Conservation (phyloP, 2,113 vertebrate species). For the Tylochromis polylepis region DNA sequence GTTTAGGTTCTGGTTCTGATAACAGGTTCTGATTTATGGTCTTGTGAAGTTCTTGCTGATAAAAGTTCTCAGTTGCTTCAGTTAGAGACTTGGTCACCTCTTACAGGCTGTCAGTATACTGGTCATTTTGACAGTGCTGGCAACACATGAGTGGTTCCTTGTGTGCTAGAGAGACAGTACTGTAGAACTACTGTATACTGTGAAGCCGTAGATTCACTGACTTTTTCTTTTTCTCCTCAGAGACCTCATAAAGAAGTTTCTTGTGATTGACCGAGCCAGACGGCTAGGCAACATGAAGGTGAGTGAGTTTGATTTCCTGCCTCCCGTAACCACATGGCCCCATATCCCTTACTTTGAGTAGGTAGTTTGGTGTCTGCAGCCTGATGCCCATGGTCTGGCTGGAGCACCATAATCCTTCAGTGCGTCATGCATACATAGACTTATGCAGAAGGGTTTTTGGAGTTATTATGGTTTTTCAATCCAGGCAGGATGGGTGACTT, state of each 20-base stretch:
- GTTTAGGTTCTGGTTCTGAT: too few species aligned
- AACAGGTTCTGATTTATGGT: neutral
- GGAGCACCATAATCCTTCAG: neutral
- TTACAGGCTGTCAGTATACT: neutral
- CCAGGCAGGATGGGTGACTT: neutral
- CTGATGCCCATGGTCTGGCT: neutral
- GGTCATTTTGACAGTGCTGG: neutral
- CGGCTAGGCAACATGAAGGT: constrained; percentile 97
- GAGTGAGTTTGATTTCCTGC: constrained; percentile 37
- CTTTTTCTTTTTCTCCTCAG: constrained; percentile 58
- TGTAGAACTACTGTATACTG: neutral
- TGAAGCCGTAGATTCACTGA: neutral
- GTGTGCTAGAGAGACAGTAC: neutral
- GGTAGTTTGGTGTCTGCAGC: neutral
- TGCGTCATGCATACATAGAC: neutral
- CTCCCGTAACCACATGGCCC: neutral
- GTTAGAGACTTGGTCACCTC: neutral
- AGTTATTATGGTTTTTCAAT: neutral
- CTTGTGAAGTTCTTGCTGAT: neutral
- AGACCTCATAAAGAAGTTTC: constrained; percentile 93
- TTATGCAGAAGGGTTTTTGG: neutral
- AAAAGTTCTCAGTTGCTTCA: neutral
- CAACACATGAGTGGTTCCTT: neutral
- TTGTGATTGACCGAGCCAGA: constrained; percentile 89
- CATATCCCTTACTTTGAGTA: neutral